phyloP scores from a whole-genome alignment of 2,113 vertebrate genomes.

The Strix uralensis region DNA sequence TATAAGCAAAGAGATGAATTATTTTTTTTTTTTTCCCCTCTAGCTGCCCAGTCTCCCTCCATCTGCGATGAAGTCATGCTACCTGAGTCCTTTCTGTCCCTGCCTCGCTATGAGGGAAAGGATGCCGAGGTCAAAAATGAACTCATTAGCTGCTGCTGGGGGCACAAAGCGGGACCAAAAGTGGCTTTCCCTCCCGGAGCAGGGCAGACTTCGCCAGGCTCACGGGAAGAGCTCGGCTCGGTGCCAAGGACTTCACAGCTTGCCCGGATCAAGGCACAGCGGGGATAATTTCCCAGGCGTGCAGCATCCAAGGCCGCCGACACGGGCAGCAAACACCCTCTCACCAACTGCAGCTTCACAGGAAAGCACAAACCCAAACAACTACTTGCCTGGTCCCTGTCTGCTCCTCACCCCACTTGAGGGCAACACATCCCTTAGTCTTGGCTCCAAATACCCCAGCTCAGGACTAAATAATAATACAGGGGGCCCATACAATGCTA shows the following conservation, averaged over 20 bases:
- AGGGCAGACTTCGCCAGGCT: fast-evolving
- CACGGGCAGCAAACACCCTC: not conserved
- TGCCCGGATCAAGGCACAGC: not conserved
- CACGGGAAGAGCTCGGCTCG: not conserved
- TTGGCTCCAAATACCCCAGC: not conserved
- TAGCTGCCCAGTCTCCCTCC: not conserved
- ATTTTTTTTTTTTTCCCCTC: not conserved
- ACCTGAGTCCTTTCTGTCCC: not conserved
- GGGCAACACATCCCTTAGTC: not conserved
- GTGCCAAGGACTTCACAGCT: not conserved
- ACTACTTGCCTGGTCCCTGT: not conserved
- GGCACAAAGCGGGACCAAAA: not conserved
- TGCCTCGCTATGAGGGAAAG: not conserved
- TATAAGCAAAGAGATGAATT: not conserved
- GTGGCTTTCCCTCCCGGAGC: not conserved
- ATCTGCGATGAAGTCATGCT: not conserved
- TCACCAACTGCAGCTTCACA: not conserved
- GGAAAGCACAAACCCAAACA: not conserved
- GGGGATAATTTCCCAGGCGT: not conserved
- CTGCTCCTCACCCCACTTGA: fast-evolving
- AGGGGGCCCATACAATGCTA: not conserved
- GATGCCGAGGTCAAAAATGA: not conserved
- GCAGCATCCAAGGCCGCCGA: fast-evolving
- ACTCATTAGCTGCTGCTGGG: not conserved
- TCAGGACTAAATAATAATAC: not conserved